These are phyloP conservation scores for Mycalesis mineus DNA, from an alignment of 2,888 invertebrate species.

Conservation along the genomic window DNA sequence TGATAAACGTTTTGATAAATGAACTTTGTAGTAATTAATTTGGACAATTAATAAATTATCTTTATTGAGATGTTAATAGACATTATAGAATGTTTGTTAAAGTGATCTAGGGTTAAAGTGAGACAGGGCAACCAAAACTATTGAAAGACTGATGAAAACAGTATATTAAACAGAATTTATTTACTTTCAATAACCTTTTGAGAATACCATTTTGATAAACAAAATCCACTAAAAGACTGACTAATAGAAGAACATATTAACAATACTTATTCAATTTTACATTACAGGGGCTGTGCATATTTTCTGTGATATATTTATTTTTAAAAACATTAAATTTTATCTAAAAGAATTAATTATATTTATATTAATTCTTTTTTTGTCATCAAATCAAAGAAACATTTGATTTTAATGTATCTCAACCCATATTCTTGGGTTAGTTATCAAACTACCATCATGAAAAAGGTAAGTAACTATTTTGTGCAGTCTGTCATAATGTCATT, in stretches of 20 bases:
- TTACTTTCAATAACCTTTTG: not conserved
- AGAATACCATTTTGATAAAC: not conserved
- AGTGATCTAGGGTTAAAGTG: conserved; percentile 28
- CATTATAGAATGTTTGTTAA: conserved; percentile 20
- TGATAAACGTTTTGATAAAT: conserved; percentile 51
- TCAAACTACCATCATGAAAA: not conserved
- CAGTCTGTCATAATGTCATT: too few species aligned
- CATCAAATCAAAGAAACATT: not conserved
- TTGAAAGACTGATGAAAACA: conserved; percentile 16
- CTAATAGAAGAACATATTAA: not conserved
- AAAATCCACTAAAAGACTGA: not conserved
- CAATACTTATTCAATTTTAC: not conserved
- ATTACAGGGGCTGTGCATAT: conserved; percentile 16
- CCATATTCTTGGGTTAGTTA: too few species aligned
- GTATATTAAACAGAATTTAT: not conserved
- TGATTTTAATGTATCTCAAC: not conserved
- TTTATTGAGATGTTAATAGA: conserved; percentile 14
- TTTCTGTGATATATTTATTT: conserved; percentile 24
- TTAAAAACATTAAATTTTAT: not conserved
- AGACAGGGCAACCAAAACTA: conserved; percentile 18
- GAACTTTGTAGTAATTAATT: conserved; percentile 29
- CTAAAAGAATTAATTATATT: not conserved
- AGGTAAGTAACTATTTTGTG: too few species aligned
- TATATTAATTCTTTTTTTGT: conserved; percentile 6
- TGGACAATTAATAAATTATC: conserved; percentile 29